A percentile compares a stretch with the other conserved stretches of the same genome.
phyloP scores from a whole-genome alignment of 2,113 vertebrate genomes.

The Ciconia stormi region DNA sequence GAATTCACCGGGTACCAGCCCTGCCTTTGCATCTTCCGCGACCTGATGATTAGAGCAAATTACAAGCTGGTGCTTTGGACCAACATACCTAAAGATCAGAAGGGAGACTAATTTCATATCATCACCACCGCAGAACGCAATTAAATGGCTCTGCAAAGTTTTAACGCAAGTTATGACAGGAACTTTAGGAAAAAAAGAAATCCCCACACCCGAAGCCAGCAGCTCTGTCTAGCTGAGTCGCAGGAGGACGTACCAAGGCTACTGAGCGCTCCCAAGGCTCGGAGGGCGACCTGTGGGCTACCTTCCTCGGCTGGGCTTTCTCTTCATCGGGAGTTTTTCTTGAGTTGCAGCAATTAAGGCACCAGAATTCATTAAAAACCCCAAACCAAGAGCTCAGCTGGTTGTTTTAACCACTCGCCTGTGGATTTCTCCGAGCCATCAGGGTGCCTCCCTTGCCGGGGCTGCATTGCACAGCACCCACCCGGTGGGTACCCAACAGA shows the following conservation, averaged over 20 bases:
- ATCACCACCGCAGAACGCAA: background rate
- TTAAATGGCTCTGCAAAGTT: slow-evolving; percentile 54
- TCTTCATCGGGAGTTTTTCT: background rate
- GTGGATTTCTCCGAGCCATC: background rate
- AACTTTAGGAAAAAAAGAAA: background rate
- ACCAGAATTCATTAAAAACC: slow-evolving; percentile 12
- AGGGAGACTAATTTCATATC: slow-evolving; percentile 43
- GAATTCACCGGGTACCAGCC: background rate
- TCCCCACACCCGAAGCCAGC: background rate
- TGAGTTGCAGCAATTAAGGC: background rate
- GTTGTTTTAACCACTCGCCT: background rate
- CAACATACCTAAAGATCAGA: slow-evolving; percentile 15
- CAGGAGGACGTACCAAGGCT: background rate
- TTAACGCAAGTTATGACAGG: slow-evolving; percentile 17
- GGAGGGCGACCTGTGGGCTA: background rate
- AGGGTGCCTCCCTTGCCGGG: background rate
- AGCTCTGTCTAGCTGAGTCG: background rate
- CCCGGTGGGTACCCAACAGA: background rate
- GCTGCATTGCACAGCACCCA: fast-evolving
- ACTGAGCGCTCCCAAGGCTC: fast-evolving
- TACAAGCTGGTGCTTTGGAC: background rate
- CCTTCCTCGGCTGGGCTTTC: background rate
- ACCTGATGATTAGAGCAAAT: slow-evolving; percentile 9
- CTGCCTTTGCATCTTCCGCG: background rate
- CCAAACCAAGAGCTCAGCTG: background rate